A percentile compares a stretch with the other conserved stretches of the same genome.
Conservation (phyloP, 1,140 invertebrate genomes). For the Drosophila neocordata region DNA sequence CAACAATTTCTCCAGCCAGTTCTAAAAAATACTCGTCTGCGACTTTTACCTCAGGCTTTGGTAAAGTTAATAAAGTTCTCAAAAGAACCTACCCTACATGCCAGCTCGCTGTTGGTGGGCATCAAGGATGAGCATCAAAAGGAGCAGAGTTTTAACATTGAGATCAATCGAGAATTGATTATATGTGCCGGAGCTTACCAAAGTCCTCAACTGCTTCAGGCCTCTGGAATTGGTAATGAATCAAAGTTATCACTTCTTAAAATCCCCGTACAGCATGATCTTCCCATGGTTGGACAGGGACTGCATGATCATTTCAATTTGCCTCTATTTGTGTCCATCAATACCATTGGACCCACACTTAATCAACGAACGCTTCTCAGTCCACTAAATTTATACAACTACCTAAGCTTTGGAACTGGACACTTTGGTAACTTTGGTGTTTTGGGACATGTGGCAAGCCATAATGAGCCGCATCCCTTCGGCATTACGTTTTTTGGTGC, state of each 20-base stretch:
- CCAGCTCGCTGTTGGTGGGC: conserved; percentile 59
- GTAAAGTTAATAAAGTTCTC: conserved; percentile 83
- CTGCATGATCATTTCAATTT: conserved; percentile 89
- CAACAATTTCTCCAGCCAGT: conserved; percentile 88
- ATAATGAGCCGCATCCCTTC: conserved; percentile 78
- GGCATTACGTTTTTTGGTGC: conserved; percentile 87
- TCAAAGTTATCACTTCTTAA: conserved; percentile 83
- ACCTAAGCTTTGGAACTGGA: conserved; percentile 86
- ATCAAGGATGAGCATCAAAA: conserved; percentile 67
- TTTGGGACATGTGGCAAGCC: conserved; percentile 83
- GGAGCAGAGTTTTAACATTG: conserved; percentile 82
- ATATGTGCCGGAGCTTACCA: conserved; percentile 88
- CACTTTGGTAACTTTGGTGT: conserved; percentile 85
- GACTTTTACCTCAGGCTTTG: conserved; percentile 87
- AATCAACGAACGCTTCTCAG: conserved; percentile 85
- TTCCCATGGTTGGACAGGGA: conserved; percentile 86
- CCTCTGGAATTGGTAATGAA: conserved; percentile 87
- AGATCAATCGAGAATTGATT: conserved; percentile 87
- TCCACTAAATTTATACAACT: conserved; percentile 85
- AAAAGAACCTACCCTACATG: conserved; percentile 11
- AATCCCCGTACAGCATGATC: conserved; percentile 84
- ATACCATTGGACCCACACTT: conserved; percentile 86
- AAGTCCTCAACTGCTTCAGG: conserved; percentile 88
- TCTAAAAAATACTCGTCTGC: conserved; percentile 86
- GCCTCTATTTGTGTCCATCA: conserved; percentile 87